A percentile compares a stretch with the other conserved stretches of the same genome.
Evolutionary conservation across 2,113 vertebrate genomes (phyloP).

Genomic region (Mastomys natalensis): DNA sequence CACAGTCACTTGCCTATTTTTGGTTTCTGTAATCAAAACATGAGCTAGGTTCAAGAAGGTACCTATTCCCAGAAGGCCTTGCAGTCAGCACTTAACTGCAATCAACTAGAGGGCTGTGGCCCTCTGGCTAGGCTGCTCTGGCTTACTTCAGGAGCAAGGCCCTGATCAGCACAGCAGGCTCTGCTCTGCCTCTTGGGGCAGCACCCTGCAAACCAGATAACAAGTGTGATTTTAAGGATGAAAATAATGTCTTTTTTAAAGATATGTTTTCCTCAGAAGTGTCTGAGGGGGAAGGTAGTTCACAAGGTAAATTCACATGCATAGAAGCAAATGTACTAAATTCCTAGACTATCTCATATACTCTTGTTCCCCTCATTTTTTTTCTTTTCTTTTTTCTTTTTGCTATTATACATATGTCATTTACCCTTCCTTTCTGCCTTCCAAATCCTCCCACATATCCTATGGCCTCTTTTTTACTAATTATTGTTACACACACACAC

Average conservation of each 20-base stretch:
- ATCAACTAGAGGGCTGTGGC: constrained; percentile 55
- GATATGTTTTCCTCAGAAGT: background rate
- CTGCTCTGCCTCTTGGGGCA: background rate
- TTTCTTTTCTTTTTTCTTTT: background rate
- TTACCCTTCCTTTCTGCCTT: background rate
- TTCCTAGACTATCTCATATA: background rate
- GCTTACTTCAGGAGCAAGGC: constrained; percentile 24
- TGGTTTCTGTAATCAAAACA: constrained; percentile 76
- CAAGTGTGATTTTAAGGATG: constrained; percentile 13
- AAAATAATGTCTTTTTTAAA: constrained; percentile 16
- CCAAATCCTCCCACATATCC: background rate
- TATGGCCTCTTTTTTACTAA: background rate
- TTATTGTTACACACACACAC: background rate
- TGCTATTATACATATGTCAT: background rate
- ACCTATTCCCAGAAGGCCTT: constrained; percentile 47
- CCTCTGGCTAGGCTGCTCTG: constrained; percentile 30
- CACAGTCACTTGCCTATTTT: constrained; percentile 72
- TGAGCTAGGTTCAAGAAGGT: constrained; percentile 57
- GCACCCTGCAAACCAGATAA: background rate
- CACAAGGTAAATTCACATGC: background rate
- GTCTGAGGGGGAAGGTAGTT: constrained; percentile 15
- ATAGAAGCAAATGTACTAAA: background rate
- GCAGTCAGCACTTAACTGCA: constrained; percentile 64
- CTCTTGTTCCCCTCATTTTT: background rate
- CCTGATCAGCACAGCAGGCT: constrained; percentile 21